Percentiles rank a stretch among this genome's conserved stretches.
Conservation (phyloP, 2,113 vertebrate species). For the Anolis sagrei region DNA sequence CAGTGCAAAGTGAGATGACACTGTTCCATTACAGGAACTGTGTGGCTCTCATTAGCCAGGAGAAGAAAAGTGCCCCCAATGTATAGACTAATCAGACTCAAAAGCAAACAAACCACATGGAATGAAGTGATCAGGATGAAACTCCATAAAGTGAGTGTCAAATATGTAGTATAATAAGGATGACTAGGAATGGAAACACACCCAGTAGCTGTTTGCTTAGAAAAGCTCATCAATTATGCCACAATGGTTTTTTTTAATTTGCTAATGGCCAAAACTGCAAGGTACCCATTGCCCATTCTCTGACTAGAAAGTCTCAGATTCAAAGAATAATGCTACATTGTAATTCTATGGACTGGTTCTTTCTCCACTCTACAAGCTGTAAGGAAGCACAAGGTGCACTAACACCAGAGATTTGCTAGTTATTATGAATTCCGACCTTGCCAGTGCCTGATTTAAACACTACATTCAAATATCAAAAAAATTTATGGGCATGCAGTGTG, state of each 20-base stretch:
- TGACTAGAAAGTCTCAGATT: background rate
- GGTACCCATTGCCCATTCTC: background rate
- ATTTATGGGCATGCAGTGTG: too few species aligned
- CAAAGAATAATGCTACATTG: background rate
- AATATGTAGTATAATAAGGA: background rate
- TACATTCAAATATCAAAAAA: too few species aligned
- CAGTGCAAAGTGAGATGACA: fast-evolving
- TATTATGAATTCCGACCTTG: background rate
- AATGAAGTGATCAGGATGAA: background rate
- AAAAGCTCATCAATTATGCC: background rate
- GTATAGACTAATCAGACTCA: background rate
- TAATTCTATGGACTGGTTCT: background rate
- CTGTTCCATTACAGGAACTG: fast-evolving
- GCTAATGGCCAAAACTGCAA: background rate
- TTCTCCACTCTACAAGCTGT: too few species aligned
- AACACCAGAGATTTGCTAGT: background rate
- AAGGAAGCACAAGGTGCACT: background rate
- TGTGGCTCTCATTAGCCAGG: background rate
- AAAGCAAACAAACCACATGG: background rate
- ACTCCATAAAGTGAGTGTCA: background rate
- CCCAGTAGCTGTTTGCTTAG: background rate
- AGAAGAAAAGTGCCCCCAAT: background rate
- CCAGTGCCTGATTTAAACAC: background rate
- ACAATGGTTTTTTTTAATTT: background rate
- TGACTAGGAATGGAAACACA: background rate